Base-by-base conservation (phyloP, 2,113 vertebrate genomes). In the Lagopus muta region DNA sequence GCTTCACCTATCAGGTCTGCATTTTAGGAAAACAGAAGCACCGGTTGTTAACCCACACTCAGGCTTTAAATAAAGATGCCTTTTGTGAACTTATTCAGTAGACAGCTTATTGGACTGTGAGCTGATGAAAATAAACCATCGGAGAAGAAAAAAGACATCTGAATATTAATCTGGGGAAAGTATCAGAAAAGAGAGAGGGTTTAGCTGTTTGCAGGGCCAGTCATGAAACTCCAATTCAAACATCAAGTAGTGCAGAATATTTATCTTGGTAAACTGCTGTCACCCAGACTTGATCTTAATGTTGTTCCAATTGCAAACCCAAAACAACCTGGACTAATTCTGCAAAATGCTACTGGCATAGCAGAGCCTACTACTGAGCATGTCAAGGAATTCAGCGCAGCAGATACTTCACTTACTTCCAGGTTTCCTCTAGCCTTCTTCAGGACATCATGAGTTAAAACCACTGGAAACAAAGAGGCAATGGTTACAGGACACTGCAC, bases 391-490 rank as follows among this genome's bases (percentile, higher is more conserved):
- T 72, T 67, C 64, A 81, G 87, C 1, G 22, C 8, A 74, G 27
- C 11, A 55, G 27, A 67, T 81, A 16, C 45, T 64, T 55, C 25
- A 95, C 95, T 98, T 96, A 99, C 99, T 98, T 99, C 99, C 76
- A 99, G 97, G 96, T 99, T 99, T 78, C 98, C 98, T 93, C 99
- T 97, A 20, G 99, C 99, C 90, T 98, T 99, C 97, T 98, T 99
- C 92, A 99, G 97, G 80, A 99, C 98, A 78, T 98, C 98, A 40
- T 99, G 98, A 45, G 99, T 99, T 60, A 99, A 71, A 45, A 98
- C 97, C 98, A 99, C 99, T 99, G 83, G 42, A 96, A 90, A 67
- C 57, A 89, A 79, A 76, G 58, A 95, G 34, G 43, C 69, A 30
- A 93, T 42, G 32, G 77, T 72, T 1, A 17, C 36, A 47, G 62